Base-by-base conservation (phyloP, 1,140 invertebrate species). In the Muscidifurax raptorellus region DNA sequence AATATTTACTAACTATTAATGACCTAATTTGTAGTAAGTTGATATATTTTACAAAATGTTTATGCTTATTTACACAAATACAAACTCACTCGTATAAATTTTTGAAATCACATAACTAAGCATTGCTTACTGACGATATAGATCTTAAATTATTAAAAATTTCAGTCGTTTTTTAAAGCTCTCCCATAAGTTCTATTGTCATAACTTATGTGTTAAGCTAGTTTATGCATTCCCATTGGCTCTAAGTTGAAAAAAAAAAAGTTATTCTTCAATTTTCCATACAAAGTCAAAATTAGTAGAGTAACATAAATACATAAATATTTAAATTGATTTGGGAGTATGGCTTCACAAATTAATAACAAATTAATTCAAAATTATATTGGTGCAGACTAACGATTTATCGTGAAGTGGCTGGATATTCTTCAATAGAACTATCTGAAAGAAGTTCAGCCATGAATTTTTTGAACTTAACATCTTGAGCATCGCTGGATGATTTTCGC, bases 391-490 rank as follows among this genome's bases (percentile, higher is more conserved):
- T 28, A 64, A 64, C 64, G 13, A 2, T 76, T 75, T 28, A 85
- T 77, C 22, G 27, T 36, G 79, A 69, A 69, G 32, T 15, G 22
- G 66, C 10, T 22, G 32, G 22, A 22, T 25, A 80, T 15, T 74
- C 69, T 64, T 80, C 83, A 30, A 80, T 76, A 40, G 77, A 47
- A 81, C 66, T 85, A 40, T 85, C 83, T 36, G 77, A 30, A 66
- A 85, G 79, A 18, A 85, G 79, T 59, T 85, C 83, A 32, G 79
- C 91, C 89, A 93, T 91, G 76, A 92, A 93, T 84, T 92, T 91
- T 87, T 93, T 93, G 66, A 93, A 93, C 84, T 93, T 92, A 0
- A 91, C 86, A 71, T 92, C 91, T 69, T 92, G 88, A 13, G 91
- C 88, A 64, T 92, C 91, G 32, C 76, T 89, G 9, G 91, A 89